Conservation (phyloP, 2,113 vertebrate species). For the Cyphomyrus plagiostoma region DNA sequence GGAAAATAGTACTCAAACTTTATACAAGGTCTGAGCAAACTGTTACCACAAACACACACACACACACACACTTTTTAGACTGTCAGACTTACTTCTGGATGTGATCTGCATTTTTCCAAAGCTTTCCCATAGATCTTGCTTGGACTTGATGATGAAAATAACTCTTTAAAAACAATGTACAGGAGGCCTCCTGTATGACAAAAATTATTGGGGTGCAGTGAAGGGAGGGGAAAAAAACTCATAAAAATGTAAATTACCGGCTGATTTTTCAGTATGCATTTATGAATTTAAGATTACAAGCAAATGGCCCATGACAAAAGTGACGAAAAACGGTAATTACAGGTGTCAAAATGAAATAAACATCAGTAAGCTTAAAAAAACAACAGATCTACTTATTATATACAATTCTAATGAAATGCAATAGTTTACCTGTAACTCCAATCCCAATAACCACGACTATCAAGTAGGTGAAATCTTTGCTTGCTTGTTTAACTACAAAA, state of each 20-base stretch:
- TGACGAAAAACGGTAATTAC: neutral
- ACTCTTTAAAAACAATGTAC: conserved; percentile 86
- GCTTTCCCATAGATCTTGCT: conserved; percentile 85
- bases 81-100: conserved; percentile 74
- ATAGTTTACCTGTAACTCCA: conserved; percentile 75
- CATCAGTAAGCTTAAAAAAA: neutral
- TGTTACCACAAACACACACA: neutral
- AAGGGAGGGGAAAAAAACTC: neutral
- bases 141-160: conserved; percentile 88
- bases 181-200: conserved; percentile 77
- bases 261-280: neutral
- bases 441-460: conserved; percentile 82
- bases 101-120: conserved; percentile 76
- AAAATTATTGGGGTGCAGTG: neutral
- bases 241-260: no score
- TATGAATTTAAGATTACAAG: neutral
- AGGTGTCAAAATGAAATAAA: neutral
- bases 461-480: conserved; percentile 83
- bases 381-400: neutral
- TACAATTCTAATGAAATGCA: neutral
- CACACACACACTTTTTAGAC: neutral
- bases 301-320: neutral
- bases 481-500: conserved; percentile 81
- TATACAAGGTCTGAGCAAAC: neutral
- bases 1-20: neutral